These are phyloP conservation scores for Polypedilum pembai DNA, from an alignment of 1,140 invertebrate species.

Conservation along the genomic window DNA sequence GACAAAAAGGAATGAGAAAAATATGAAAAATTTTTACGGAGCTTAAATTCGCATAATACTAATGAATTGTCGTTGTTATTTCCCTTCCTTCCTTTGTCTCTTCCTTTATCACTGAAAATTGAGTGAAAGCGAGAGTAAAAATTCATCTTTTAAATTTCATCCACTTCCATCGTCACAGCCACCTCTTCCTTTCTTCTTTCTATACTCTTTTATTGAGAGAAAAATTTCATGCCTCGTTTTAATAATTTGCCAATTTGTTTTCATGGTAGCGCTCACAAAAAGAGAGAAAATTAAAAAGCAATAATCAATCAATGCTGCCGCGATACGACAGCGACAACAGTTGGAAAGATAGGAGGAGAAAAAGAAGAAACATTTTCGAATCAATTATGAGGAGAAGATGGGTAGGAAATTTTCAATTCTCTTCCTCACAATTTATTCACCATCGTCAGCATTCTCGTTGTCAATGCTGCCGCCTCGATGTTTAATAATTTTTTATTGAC, in stretches of 20 bases:
- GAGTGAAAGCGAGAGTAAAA: constrained; percentile 16
- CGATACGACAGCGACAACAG: neutral
- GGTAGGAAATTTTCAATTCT: no score
- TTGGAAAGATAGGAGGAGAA: neutral
- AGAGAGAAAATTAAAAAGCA: neutral
- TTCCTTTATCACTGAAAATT: neutral
- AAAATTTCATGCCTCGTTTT: neutral
- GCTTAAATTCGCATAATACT: constrained; percentile 24
- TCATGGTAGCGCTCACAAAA: constrained; percentile 1
- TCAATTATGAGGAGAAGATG: no score
- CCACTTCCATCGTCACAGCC: neutral
- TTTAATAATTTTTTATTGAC: constrained; percentile 5
- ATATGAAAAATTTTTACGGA: neutral
- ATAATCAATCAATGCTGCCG: constrained; percentile 16
- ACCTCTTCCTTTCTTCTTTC: no score
- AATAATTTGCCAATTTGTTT: constrained; percentile 14
- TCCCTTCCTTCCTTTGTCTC: neutral
- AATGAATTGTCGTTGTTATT: constrained; percentile 6
- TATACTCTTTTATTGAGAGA: no score
- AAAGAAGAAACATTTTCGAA: neutral
- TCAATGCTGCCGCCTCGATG: neutral
- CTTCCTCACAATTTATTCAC: no score
- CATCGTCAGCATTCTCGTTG: no score
- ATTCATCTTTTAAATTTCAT: neutral
- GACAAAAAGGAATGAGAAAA: neutral